A percentile compares a stretch with the other conserved stretches of the same genome.
Conservation (phyloP, 2,797 vertebrate species). For the Channa striata region DNA sequence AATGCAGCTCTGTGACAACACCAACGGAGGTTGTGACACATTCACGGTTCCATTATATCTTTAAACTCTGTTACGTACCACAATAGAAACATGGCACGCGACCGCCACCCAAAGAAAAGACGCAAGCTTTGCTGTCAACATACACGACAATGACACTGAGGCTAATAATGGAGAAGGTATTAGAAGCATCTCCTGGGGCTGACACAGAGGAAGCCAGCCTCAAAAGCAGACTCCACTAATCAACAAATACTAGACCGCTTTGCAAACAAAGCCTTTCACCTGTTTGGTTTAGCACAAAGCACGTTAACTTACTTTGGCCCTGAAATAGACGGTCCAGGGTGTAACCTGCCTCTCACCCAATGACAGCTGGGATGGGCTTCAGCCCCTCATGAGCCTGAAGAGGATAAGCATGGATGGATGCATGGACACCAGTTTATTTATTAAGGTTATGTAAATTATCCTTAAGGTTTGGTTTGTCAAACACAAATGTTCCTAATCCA, state of each 20-base stretch:
- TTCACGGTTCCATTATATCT: slow-evolving; percentile 10
- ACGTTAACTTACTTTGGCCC: not conserved
- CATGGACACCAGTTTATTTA: not conserved
- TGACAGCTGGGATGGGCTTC: too few species aligned
- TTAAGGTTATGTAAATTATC: not conserved
- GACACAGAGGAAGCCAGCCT: slow-evolving; percentile 5
- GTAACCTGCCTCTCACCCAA: too few species aligned
- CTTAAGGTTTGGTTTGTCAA: slow-evolving; percentile 15
- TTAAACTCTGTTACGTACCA: slow-evolving; percentile 1
- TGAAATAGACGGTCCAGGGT: too few species aligned
- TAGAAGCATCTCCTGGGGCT: slow-evolving; percentile 14
- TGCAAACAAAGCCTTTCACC: not conserved
- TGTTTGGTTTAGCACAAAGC: not conserved
- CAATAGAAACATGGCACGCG: slow-evolving; percentile 12
- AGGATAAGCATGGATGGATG: too few species aligned
- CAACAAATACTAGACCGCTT: slow-evolving; percentile 16
- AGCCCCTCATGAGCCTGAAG: too few species aligned
- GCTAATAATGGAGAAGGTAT: slow-evolving; percentile 14
- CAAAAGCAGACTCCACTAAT: slow-evolving; percentile 10
- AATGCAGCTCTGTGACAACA: not conserved
- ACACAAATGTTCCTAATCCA: slow-evolving; percentile 2
- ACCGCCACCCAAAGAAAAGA: slow-evolving; percentile 14
- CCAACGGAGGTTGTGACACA: not conserved
- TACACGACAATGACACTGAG: slow-evolving; percentile 17
- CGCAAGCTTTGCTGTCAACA: slow-evolving; percentile 37